A percentile compares a stretch with the other conserved stretches of the same genome.
Evolutionary conservation across 2,113 vertebrate species (phyloP).

Genomic region (Lipophrys pholis): DNA sequence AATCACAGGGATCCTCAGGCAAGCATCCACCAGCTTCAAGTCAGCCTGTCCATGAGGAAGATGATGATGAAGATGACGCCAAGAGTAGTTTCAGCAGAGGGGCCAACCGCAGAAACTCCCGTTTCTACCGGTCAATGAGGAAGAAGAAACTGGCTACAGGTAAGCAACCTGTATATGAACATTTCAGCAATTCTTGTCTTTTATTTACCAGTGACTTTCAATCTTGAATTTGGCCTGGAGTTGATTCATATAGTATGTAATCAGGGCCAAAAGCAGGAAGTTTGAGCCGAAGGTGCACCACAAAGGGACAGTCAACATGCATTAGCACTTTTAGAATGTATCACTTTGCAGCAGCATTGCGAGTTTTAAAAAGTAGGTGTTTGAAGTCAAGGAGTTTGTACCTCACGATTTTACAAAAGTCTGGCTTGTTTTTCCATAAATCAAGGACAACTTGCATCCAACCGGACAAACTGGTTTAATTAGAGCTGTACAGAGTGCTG

Average conservation of each 20-base stretch:
- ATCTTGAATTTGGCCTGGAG: no score
- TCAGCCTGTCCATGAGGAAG: conserved; percentile 38
- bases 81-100: conserved; percentile 47
- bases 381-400: conserved; percentile 29
- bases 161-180: conserved; percentile 66
- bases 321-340: background rate
- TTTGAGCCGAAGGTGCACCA: no score
- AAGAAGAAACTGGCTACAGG: conserved; percentile 68
- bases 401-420: conserved; percentile 17
- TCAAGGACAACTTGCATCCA: conserved; percentile 33
- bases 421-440: background rate
- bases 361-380: background rate
- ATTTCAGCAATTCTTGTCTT: background rate
- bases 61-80: conserved; percentile 76
- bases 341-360: background rate
- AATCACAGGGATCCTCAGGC: conserved; percentile 59
- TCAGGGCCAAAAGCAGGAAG: no score
- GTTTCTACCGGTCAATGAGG: conserved; percentile 83
- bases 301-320: background rate
- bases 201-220: background rate
- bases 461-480: conserved; percentile 77
- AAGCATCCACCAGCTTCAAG: conserved; percentile 19
- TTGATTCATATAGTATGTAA: no score
- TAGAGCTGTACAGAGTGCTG: conserved; percentile 3
- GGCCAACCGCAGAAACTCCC: conserved; percentile 78